Conservation (phyloP, 1,140 invertebrate genomes). For the Rhagoletis pomonella region DNA sequence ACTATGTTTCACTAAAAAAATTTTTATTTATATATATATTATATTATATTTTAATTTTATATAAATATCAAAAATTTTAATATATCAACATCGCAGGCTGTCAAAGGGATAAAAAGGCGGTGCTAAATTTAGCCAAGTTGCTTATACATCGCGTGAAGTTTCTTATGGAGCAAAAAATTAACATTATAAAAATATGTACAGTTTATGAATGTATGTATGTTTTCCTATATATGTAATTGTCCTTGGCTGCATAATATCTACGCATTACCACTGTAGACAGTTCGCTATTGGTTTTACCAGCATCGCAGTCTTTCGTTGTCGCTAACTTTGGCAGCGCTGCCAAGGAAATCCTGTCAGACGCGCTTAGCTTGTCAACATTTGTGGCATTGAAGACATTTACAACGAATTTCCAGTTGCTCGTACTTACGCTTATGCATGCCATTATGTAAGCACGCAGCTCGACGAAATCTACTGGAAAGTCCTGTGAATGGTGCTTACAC, state of each 20-base stretch:
- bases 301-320: neutral
- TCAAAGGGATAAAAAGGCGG: no score
- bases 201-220: neutral
- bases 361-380: conserved; percentile 42
- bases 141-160: neutral
- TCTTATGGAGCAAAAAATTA: neutral
- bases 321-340: conserved; percentile 18
- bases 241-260: no score
- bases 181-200: neutral
- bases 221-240: no score
- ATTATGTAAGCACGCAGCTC: neutral
- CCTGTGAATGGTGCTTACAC: neutral
- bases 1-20: no score
- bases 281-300: neutral
- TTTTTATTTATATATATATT: no score
- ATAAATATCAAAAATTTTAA: no score
- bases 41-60: no score
- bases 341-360: conserved; percentile 48
- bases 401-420: neutral
- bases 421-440: neutral
- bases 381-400: neutral
- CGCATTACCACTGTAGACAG: conserved; percentile 28
- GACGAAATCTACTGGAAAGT: neutral
- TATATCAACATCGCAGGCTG: no score
- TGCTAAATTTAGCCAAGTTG: neutral